Conservation (phyloP, 2,797 vertebrate species). For the Acridotheres tristis region DNA sequence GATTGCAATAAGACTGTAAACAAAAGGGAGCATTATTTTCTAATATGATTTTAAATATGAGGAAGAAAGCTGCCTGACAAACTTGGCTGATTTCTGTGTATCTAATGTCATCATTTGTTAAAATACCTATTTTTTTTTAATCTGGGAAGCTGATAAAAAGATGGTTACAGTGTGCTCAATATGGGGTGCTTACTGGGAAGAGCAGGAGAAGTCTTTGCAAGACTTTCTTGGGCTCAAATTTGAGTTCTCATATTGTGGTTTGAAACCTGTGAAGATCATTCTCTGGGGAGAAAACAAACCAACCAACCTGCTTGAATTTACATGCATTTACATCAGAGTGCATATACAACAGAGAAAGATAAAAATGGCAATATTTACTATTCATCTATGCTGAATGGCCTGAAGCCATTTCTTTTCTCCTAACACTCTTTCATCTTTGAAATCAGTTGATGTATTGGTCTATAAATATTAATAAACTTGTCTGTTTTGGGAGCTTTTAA, state of each 20-base stretch:
- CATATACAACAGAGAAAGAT: slow-evolving; percentile 10
- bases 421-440: slow-evolving; percentile 44
- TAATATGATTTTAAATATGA: slow-evolving; percentile 7
- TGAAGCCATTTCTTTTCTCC: slow-evolving; percentile 45
- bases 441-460: slow-evolving; percentile 18
- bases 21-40: slow-evolving; percentile 28
- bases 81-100: slow-evolving; percentile 45
- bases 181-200: slow-evolving; percentile 9
- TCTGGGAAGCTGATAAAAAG: slow-evolving; percentile 18
- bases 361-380: slow-evolving; percentile 49
- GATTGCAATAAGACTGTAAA: slow-evolving; percentile 49
- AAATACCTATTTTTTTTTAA: slow-evolving; percentile 19
- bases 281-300: not conserved
- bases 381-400: slow-evolving; percentile 40
- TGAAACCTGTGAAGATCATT: slow-evolving; percentile 67
- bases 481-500: slow-evolving; percentile 26
- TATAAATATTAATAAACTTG: slow-evolving; percentile 48
- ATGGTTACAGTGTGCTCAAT: not conserved
- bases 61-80: slow-evolving; percentile 27
- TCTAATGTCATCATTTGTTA: slow-evolving; percentile 26
- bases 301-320: slow-evolving; percentile 20
- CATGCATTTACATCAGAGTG: slow-evolving; percentile 42
- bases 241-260: slow-evolving; percentile 48
- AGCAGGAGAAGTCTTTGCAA: not conserved
- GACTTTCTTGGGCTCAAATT: slow-evolving; percentile 24